Base-by-base conservation (phyloP, 2,797 vertebrate genomes). In the Meriones psammophilus region DNA sequence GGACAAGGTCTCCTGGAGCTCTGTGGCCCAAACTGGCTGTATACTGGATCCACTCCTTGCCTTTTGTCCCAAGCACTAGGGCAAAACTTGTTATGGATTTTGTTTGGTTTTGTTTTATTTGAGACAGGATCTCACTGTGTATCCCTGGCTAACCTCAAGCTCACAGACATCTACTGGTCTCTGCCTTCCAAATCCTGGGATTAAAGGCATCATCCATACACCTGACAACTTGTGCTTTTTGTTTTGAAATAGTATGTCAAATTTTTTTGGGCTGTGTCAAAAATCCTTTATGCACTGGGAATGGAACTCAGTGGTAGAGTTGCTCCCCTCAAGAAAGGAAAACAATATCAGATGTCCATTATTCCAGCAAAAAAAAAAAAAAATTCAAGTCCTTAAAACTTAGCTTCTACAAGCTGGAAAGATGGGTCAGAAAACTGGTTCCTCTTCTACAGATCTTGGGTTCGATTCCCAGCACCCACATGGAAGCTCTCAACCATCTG, bases 311-410 rank as follows among this genome's bases (percentile, higher is more conserved):
- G 50, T 76, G 60, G 6, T 62, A 86, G 7, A 86, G 42, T 22
- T 22, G 6, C n/a, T 74, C 42, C 8, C 56, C 8, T 15, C 10
- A 73, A 30, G 33, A 46, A 33, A n/a, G 50, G 14, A 73, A 60
- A 73, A 58, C 33, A 66, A 26, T 42, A 42, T 42, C 80, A 83
- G 64, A 36, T 66, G 66, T 15, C n/a, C 89, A 24, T 36, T 84
- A 20, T 94, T 88, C n/a, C 74, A 66, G n/a, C 56, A 62, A 78
- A 28, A 22, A 92, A 28, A 50, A 50, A 92, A 28, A 50, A 50
- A 50, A 92, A 28, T 87, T 20, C 50, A 91, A 93, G 33, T 69
- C 33, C 17, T 9, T 58, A 85, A 91, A 73, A 96, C 46, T 54
- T 84, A 28, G 50, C 2, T 13, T 80, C 30, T 92, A 15, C 33